phyloP scores from a whole-genome alignment of 2,888 invertebrate species.

The Nasonia oneida region DNA sequence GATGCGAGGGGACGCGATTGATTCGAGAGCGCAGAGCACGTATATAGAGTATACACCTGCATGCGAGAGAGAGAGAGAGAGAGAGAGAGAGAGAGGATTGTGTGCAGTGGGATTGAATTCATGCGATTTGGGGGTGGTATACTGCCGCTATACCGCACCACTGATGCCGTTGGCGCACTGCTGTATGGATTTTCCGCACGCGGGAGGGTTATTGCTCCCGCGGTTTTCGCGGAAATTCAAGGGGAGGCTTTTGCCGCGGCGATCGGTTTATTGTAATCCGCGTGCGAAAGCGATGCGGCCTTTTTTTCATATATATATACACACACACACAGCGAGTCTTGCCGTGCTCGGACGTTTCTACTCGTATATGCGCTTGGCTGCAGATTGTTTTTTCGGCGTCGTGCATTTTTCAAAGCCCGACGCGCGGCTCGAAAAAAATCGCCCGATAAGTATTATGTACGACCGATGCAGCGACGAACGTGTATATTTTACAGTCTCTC shows the following conservation, averaged over 20 bases:
- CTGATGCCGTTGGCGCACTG: not conserved
- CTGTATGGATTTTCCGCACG: not conserved
- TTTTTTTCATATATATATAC: too few species aligned
- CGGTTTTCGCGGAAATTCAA: not conserved
- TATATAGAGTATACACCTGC: not conserved
- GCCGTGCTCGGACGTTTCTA: not conserved
- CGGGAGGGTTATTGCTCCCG: not conserved
- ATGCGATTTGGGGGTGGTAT: constrained; percentile 13
- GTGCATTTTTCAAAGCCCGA: too few species aligned
- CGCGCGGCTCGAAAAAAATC: too few species aligned
- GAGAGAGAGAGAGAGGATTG: not conserved
- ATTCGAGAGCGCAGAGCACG: not conserved
- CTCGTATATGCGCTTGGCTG: not conserved
- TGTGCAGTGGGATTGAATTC: constrained; percentile 38
- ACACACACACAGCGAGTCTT: too few species aligned
- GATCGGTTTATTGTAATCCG: not conserved
- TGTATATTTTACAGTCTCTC: too few species aligned
- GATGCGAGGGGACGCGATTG: constrained; percentile 24
- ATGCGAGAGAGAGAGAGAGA: not conserved
- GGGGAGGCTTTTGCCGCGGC: not conserved
- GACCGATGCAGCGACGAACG: too few species aligned
- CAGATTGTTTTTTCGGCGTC: too few species aligned
- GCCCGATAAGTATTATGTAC: too few species aligned
- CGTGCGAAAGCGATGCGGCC: not conserved
- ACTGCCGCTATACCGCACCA: not conserved